Evolutionary conservation across 2,797 vertebrate species (phyloP), one percentile per base, ranked within the genome.

Genomic region (Nothura maculosa): DNA sequence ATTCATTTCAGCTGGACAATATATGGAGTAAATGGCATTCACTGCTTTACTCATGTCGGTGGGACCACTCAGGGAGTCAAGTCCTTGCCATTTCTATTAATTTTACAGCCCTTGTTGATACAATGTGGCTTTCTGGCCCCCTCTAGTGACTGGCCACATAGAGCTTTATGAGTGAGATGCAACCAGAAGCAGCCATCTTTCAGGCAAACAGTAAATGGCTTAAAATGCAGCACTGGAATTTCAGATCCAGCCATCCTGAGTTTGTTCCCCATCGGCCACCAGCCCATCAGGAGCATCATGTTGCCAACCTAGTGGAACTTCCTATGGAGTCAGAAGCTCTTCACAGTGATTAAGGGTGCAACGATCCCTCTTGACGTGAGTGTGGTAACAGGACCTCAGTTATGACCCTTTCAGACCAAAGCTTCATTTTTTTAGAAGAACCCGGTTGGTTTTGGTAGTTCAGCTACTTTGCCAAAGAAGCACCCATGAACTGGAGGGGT

Each of bases 91-190:
- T 85, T 45, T n/a, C 1, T 50, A 16, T 20, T 67, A 70, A 32
- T 34, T 85, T 90, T 92, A 14, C 68, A 92, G 40, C 63, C 85
- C 84, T 67, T 67, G 2, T 47, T 57, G 28, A 14, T 76, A 47
- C 32, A 47, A 91, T 61, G 57, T 91, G 77, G 63, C 60, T 95
- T 93, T 92, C 75, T 89, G 86, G 87, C 82, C 93, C 90, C 80
- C 80, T 93, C 82, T 94, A 95, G 90, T 94, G 93, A 89, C 89
- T 92, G 24, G 82, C 84, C 67, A 81, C 50, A 6, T 58, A 10
- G 92, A 38, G 50, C 18, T 86, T 93, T 70, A 25, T 36, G 54
- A 40, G 30, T 15, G 45, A 68, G 16, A 20, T 11, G 19, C 42
- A n/a, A 22, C 36, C 43, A 47, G 43, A 57, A 81, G 7, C 10